Base-by-base conservation (phyloP, 2,797 vertebrate species). In the Ambastaia sidthimunki region DNA sequence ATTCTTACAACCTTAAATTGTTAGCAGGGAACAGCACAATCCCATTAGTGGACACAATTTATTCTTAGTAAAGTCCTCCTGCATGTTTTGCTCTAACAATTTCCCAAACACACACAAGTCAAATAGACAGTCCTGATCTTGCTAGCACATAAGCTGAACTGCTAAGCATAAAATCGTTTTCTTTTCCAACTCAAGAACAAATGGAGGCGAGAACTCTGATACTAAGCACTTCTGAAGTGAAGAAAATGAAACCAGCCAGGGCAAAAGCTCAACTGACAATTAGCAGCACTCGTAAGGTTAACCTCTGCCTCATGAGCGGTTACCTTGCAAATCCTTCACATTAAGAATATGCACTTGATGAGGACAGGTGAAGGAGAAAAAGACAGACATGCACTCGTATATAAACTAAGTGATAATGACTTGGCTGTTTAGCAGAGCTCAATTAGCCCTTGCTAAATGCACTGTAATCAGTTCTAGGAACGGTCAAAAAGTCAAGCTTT, bases 361-460 rank as follows among this genome's bases (percentile, higher is more conserved):
- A 69, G 21, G 50, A 74, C 37, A 68, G 25, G 25, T 72, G 77
- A 66, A 65, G 59, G 60, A 79, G 28, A 55, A 79, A 68, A 55
- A 71, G 57, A 71, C 57, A 54, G 57, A n/a, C 10, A 19, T 71
- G 57, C 47, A 50, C 54, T 70, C 5, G 31, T 21, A 60, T 37
- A 69, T 4, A 12, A 2, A 23, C 10, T 65, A 59, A 18, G 44
- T 63, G 18, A 34, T 71, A 34, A 23, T 37, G 54, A 5, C 48
- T 62, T 71, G 37, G 1, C 21, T 25, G 21, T 60, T 60, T 25
- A 25, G 55, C 21, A 59, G 23, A 59, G 57, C 13, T 21, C 57
- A 25, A 62, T 28, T 62, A 31, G 59, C 25, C 19, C 25, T 4
- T 50, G 48, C 48, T 1, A 13, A 60, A 1, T 60, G 23, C 23